Evolutionary conservation across 92 coral and sea anemone species (phyloP), one percentile per base, ranked within the genome.

Genomic region (Epizoanthus fatuus): DNA sequence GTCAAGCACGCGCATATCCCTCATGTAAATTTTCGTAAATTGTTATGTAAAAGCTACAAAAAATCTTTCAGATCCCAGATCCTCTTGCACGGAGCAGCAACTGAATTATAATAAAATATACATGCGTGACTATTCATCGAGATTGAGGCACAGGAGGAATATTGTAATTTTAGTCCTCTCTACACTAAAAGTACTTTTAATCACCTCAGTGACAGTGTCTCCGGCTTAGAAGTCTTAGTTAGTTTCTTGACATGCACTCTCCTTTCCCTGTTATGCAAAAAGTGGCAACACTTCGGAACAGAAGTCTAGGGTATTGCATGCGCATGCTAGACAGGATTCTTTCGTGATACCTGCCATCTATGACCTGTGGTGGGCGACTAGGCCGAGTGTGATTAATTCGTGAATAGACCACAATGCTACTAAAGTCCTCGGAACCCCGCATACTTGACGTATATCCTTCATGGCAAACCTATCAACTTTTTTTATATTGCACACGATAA

Each of bases 341-440:
- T 75, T 19, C 81, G 63, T 76, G 40, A 56, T 76, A 19, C 56
- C 1, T 58, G 15, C 7, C 68, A 37, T 54, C 45, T 17, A 67
- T 59, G 45, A 59, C 81, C 81, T 76, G 47, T 17, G 35, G 57
- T 11, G 76, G 57, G 42, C 57, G 76, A 71, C 52, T n/a, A 71
- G 55, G 76, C n/a, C 42, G 76, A 71, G 57, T 15, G 76, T 71
- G 76, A 71, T 71, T 49, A 71, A 20, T 17, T 58, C 7, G 63
- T 40, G 22, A 42, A 76, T 42, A 58, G 55, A 76, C 69, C 67
- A 59, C 81, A 76, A 58, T 49, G 13, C 45, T 10, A 37, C 62
- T 32, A 76, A 76, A 32, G 54, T 76, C 81, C 7, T 76, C 81
- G 42, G 69, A 57, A 76, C 68, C 81, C 63, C 67, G 49, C 39